Evolutionary conservation across 1,140 invertebrate species (phyloP).

Genomic region (Branchinecta lindahli): DNA sequence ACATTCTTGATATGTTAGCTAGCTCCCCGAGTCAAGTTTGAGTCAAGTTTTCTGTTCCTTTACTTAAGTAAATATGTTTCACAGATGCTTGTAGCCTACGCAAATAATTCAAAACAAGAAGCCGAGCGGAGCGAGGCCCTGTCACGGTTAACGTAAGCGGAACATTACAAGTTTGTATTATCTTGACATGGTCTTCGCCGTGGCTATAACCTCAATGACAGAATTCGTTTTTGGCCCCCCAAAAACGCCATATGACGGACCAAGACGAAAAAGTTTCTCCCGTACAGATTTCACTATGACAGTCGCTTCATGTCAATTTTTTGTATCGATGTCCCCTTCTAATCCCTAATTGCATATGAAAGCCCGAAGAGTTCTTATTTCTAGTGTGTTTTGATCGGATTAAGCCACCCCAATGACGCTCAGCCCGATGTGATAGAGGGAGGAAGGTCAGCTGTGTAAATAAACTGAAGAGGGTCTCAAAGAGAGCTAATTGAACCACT

Average conservation of each 20-base stretch:
- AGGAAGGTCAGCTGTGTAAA: neutral
- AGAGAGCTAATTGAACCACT: conserved; percentile 1
- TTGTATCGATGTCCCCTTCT: neutral
- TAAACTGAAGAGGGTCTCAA: neutral
- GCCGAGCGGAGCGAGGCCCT: too few relatives aligned
- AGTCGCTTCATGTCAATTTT: neutral
- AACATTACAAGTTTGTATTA: neutral
- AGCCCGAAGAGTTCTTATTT: neutral
- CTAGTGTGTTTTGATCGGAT: conserved; percentile 10
- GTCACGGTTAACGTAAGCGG: too few relatives aligned
- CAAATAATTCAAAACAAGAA: too few relatives aligned
- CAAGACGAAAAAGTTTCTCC: neutral
- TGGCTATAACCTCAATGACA: neutral
- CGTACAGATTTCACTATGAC: neutral
- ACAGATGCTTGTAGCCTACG: too few relatives aligned
- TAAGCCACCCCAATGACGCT: neutral
- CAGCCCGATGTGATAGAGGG: neutral
- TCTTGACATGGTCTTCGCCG: neutral
- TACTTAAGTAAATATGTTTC: too few relatives aligned
- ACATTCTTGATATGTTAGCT: too few relatives aligned
- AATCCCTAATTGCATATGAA: neutral
- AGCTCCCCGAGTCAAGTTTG: too few relatives aligned
- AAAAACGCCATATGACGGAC: neutral
- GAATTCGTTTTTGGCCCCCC: neutral
- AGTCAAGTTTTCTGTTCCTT: too few relatives aligned